phyloP scores from a whole-genome alignment of 2,113 vertebrate genomes.

The Gallinago jamesoni region DNA sequence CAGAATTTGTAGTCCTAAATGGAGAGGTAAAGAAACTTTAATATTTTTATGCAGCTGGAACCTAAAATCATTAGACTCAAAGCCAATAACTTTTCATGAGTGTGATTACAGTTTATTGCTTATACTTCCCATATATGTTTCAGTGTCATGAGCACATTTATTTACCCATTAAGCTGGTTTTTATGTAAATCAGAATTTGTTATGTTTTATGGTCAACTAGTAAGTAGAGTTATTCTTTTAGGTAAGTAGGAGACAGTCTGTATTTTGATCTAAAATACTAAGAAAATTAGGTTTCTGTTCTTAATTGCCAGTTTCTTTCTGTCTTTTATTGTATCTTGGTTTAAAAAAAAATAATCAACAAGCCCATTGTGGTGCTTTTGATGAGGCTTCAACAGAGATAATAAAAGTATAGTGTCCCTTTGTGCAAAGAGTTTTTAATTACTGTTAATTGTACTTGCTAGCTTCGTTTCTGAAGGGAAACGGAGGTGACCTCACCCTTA shows the following conservation, averaged over 20 bases:
- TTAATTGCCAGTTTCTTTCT: background rate
- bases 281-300: background rate
- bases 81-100: background rate
- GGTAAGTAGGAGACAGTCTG: background rate
- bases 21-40: background rate
- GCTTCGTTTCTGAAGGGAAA: constrained; percentile 2
- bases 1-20: background rate
- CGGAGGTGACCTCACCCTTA: constrained; percentile 52
- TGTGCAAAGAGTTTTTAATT: constrained; percentile 61
- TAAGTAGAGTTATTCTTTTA: background rate
- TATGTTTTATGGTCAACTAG: background rate
- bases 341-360: background rate
- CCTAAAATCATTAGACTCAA: background rate
- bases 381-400: constrained; percentile 29
- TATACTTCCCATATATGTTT: background rate
- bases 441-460: constrained; percentile 25
- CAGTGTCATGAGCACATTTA: background rate
- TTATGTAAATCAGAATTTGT: background rate
- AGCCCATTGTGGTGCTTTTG: constrained; percentile 6
- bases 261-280: background rate
- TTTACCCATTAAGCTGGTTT: background rate
- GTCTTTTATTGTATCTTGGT: background rate
- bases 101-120: background rate
- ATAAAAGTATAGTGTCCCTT: constrained; percentile 48
- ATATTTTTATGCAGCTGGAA: background rate